These are phyloP conservation scores for Sebastes reedi DNA, from an alignment of 2,797 vertebrate genomes.

Conservation along the genomic window DNA sequence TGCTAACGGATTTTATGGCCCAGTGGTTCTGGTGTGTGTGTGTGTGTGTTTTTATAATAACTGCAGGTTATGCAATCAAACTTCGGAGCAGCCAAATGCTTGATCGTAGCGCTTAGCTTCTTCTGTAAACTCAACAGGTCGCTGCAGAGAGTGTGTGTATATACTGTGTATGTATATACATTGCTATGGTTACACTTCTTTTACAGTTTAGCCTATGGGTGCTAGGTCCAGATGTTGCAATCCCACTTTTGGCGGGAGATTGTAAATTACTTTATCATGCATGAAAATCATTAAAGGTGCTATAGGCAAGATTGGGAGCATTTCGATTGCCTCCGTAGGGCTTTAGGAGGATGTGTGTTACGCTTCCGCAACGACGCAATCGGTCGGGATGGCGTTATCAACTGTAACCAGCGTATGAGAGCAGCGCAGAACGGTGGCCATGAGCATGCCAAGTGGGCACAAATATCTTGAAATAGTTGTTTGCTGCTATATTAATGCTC, in stretches of 20 bases:
- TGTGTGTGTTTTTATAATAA: constrained; percentile 59
- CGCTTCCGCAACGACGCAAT: no score
- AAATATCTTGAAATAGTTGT: no score
- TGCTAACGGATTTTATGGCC: constrained; percentile 67
- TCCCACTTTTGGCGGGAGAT: not conserved
- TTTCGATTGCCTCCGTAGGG: no score
- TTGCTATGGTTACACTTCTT: not conserved
- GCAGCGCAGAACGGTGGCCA: no score
- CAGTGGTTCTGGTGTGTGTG: constrained; percentile 22
- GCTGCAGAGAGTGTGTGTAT: not conserved
- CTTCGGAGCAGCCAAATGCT: constrained; percentile 32
- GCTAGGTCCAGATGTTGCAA: constrained; percentile 12
- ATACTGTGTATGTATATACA: not conserved
- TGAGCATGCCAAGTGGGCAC: no score
- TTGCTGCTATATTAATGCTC: no score
- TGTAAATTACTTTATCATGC: not conserved
- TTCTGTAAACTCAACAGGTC: constrained; percentile 53
- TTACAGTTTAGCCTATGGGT: not conserved
- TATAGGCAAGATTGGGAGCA: no score
- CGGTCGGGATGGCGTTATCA: no score
- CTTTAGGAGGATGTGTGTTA: no score
- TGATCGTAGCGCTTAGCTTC: constrained; percentile 12
- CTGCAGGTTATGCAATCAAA: constrained; percentile 67
- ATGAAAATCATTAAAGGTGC: not conserved
- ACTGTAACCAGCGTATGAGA: no score